phyloP scores from a whole-genome alignment of 2,888 invertebrate genomes.

The Leucophora obtusa region DNA sequence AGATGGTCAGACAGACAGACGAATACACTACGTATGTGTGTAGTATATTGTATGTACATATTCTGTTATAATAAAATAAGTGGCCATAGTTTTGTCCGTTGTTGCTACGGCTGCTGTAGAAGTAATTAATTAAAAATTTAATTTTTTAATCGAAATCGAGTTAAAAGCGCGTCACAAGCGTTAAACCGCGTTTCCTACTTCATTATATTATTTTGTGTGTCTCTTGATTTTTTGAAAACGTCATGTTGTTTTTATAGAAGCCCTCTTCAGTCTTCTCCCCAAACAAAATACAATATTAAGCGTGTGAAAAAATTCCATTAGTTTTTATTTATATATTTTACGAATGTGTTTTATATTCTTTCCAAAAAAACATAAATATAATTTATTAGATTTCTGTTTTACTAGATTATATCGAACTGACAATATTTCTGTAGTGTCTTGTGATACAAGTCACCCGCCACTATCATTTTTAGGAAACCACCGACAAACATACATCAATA shows the following conservation, averaged over 20 bases:
- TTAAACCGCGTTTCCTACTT: slow-evolving; percentile 25
- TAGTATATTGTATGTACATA: not conserved
- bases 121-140: slow-evolving; percentile 65
- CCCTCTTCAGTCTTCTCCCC: not conserved
- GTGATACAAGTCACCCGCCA: slow-evolving; percentile 42
- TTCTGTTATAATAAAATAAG: slow-evolving; percentile 19
- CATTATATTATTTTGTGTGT: slow-evolving; percentile 28
- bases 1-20: slow-evolving; percentile 21
- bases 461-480: slow-evolving; percentile 25
- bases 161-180: slow-evolving; percentile 53
- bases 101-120: slow-evolving; percentile 7
- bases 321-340: slow-evolving; percentile 3
- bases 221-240: slow-evolving; percentile 27
- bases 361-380: slow-evolving; percentile 62
- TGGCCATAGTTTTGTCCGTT: slow-evolving; percentile 1
- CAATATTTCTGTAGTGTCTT: slow-evolving; percentile 32
- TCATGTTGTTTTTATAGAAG: slow-evolving; percentile 31
- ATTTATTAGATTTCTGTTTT: slow-evolving; percentile 57
- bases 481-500: no score
- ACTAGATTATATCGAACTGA: slow-evolving; percentile 46
- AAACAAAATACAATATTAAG: slow-evolving; percentile 40
- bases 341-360: slow-evolving; percentile 47
- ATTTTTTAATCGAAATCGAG: slow-evolving; percentile 64
- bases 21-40: not conserved
- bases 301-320: slow-evolving; percentile 62